Evolutionary conservation across 2,797 vertebrate genomes (phyloP).

Genomic region (Crenichthys baileyi): DNA sequence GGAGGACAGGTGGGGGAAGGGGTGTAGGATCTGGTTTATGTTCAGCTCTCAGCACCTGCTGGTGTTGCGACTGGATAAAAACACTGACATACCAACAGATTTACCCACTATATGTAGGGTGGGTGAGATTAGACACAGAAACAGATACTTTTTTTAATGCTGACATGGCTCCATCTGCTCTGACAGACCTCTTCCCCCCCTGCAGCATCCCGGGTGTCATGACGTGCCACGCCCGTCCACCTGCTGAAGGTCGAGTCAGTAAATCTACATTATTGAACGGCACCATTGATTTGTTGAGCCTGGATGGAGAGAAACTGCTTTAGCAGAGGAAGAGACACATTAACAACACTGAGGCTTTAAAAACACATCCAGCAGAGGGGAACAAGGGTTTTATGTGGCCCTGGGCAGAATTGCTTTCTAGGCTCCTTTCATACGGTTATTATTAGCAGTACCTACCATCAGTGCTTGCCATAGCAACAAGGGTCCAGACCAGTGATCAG

Average conservation of each 20-base stretch:
- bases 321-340: neutral
- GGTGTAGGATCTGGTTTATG: constrained; percentile 45
- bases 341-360: no score
- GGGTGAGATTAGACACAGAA: neutral
- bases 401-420: neutral
- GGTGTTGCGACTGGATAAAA: constrained; percentile 4
- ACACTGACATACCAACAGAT: neutral
- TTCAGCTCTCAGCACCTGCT: constrained; percentile 50
- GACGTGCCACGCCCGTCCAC: neutral
- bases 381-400: neutral
- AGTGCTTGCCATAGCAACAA: no score
- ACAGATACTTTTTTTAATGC: constrained; percentile 7
- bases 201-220: neutral
- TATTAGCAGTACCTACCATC: no score
- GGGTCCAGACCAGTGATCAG: no score
- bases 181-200: neutral
- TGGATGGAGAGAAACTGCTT: neutral
- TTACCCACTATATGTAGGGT: neutral
- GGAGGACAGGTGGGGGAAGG: constrained; percentile 18
- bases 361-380: neutral
- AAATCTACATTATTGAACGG: constrained; percentile 5
- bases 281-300: neutral
- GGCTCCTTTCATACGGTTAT: neutral
- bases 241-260: constrained; percentile 14
- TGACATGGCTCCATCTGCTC: constrained; percentile 13